Conservation (phyloP, 2,888 invertebrate genomes). For the Lottia gigantea region DNA sequence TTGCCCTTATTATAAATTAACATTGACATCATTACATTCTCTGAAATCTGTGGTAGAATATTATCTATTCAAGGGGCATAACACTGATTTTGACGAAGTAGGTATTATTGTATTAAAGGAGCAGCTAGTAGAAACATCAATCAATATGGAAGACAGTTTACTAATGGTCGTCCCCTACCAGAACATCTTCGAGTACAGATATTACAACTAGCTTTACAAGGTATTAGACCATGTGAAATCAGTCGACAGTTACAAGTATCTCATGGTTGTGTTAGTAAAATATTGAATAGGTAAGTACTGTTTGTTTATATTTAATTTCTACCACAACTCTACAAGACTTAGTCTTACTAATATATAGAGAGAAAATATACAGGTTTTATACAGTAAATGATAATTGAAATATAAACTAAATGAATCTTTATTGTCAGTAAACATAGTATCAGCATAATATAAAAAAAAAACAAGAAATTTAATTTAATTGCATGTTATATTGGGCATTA, state of each 20-base stretch:
- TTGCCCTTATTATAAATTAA: no score
- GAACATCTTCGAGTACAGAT: constrained; percentile 67
- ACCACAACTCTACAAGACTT: neutral
- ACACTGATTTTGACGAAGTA: neutral
- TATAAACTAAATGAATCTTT: no score
- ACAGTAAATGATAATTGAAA: no score
- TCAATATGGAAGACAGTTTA: constrained; percentile 67
- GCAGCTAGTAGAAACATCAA: constrained; percentile 63
- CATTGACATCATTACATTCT: no score
- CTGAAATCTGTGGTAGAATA: no score
- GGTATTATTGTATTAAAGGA: neutral
- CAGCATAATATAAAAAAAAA: no score
- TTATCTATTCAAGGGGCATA: no score
- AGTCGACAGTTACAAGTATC: constrained; percentile 67
- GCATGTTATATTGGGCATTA: no score
- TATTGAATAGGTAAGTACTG: constrained; percentile 63
- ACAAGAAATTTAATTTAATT: no score
- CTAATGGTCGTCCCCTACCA: constrained; percentile 67
- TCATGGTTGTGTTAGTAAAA: constrained; percentile 68
- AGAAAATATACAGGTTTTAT: no score
- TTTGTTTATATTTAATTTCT: neutral
- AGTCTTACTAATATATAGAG: no score
- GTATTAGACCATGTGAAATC: constrained; percentile 67
- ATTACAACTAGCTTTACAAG: constrained; percentile 66
- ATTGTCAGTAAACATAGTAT: no score